phyloP scores from a whole-genome alignment of 1,140 invertebrate genomes.

The Philotrypesis tridentata region DNA sequence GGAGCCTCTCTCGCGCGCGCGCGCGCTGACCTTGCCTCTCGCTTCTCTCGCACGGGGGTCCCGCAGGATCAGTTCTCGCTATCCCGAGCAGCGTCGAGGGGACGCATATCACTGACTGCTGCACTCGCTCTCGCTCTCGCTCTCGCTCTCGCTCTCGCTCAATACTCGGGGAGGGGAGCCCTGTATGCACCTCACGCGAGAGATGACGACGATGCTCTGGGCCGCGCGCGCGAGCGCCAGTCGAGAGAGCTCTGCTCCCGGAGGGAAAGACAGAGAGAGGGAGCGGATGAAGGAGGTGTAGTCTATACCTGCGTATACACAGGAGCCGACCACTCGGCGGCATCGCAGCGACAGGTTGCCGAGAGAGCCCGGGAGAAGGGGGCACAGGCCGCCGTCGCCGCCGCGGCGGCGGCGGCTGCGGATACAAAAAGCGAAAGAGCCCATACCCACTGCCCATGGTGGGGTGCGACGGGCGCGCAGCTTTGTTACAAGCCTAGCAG shows the following conservation, averaged over 20 bases:
- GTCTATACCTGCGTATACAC: background rate
- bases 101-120: background rate
- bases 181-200: conserved; percentile 35
- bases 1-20: no score
- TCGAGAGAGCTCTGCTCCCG: conserved; percentile 22
- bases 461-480: background rate
- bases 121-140: background rate
- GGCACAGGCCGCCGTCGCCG: no score
- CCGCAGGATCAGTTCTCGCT: background rate
- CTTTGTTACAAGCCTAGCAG: background rate
- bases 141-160: background rate
- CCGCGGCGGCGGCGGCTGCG: no score
- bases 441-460: background rate
- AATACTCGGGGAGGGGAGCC: background rate
- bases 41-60: background rate
- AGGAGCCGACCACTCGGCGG: background rate
- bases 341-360: background rate
- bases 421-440: background rate
- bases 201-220: conserved; percentile 45
- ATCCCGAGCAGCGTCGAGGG: background rate
- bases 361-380: background rate
- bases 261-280: conserved; percentile 49
- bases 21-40: no score
- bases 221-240: background rate
- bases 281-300: background rate